These are phyloP conservation scores for Rutilus rutilus DNA, from an alignment of 2,113 vertebrate species.

Conservation along the genomic window DNA sequence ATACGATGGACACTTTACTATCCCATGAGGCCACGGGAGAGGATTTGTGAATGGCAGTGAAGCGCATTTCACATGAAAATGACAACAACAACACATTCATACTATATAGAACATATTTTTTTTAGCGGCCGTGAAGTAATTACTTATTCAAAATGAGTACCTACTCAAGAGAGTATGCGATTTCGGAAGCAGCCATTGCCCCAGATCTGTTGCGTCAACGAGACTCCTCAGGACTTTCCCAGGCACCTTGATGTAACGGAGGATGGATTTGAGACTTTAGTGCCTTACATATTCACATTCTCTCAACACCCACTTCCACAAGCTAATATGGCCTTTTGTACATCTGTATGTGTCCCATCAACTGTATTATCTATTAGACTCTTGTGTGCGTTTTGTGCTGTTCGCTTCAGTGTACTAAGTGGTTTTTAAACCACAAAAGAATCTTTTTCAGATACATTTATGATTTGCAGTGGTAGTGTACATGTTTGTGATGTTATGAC, in stretches of 20 bases:
- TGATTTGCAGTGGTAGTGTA: slow-evolving; percentile 21
- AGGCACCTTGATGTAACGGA: slow-evolving; percentile 22
- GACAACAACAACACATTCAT: too few species aligned
- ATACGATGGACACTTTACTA: too few species aligned
- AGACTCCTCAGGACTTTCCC: slow-evolving; percentile 44
- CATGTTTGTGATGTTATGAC: neutral
- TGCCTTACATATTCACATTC: slow-evolving; percentile 54
- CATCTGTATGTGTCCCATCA: neutral
- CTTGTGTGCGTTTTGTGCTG: neutral
- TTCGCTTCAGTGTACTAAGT: neutral
- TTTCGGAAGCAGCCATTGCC: neutral
- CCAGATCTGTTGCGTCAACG: neutral
- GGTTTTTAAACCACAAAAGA: neutral
- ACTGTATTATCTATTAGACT: neutral
- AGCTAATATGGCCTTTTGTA: neutral
- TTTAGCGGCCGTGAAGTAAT: too few species aligned
- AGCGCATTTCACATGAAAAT: too few species aligned
- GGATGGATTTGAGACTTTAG: slow-evolving; percentile 40
- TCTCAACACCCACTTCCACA: slow-evolving; percentile 19
- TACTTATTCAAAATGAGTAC: too few species aligned
- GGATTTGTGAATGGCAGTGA: too few species aligned
- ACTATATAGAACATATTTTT: too few species aligned
- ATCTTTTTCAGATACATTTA: neutral
- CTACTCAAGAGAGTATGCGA: too few species aligned
- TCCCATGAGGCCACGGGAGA: too few species aligned